Evolutionary conservation across 1,140 invertebrate genomes (phyloP), one percentile per base, ranked within the genome.

Genomic region (Hormaphis cornu): DNA sequence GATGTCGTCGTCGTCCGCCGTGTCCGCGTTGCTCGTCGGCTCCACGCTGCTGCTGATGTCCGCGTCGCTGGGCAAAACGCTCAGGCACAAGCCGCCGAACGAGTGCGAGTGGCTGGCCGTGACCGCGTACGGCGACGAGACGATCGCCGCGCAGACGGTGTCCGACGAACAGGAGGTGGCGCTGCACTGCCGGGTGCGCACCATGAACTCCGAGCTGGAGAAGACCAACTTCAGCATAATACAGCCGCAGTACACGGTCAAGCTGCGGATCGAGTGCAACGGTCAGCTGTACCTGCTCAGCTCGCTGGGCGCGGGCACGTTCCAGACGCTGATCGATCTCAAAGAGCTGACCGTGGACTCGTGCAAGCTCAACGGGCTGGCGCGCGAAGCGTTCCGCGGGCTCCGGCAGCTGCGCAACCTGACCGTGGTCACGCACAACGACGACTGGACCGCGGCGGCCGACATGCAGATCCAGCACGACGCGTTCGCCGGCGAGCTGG

Each of bases 181-280:
- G 1, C 80, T 93, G 66, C 85, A 89, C 69, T 93, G 91, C 75
- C 83, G 87, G 71, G 78, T 94, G 66, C 81, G 87, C 50, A 91
- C 90, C 71, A 91, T 92, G 80, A 92, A 92, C 79, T 91, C 89
- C 76, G 89, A 92, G 79, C 80, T 91, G 75, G 89, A 92, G 80
- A 90, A 90, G 76, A 91, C 89, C 30, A 93, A 93, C 75, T 92
- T 93, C 77, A 90, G 88, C 79, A 87, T 89, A 42, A 91, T 90
- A 71, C 89, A 91, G 78, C 87, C 89, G n/a, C 87, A 90, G 75
- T 89, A 91, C 72, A 91, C 90, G 26, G 89, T 91, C 3, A 82
- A 88, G 8, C 79, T 93, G 72, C 81, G 86, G 9, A 82, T 93
- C 22, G 87, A 90, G 77, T 94, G 91, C 80, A 91, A 87, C 78